A percentile compares a stretch with the other conserved stretches of the same genome.
Conservation (phyloP, 2,797 vertebrate species). For the Halcyon chelicuti region DNA sequence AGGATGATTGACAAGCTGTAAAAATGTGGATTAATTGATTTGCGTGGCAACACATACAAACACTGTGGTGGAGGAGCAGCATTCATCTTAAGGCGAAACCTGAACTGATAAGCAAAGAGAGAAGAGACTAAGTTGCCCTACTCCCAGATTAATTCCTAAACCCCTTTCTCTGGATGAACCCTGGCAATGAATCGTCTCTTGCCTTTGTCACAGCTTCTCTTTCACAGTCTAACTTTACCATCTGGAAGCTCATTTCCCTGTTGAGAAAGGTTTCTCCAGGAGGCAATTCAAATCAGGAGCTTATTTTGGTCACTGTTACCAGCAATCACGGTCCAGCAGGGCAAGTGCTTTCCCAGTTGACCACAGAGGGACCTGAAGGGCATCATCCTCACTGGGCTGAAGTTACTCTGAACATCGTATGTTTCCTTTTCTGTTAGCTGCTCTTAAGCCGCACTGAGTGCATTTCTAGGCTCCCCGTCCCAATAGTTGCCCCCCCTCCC, state of each 20-base stretch:
- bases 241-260: background rate
- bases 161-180: background rate
- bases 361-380: accelerated
- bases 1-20: background rate
- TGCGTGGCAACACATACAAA: background rate
- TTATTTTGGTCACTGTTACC: background rate
- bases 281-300: background rate
- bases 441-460: too few species aligned
- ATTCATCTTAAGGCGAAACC: background rate
- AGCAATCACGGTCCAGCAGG: background rate
- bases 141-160: background rate
- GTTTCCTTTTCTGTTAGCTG: background rate
- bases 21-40: background rate
- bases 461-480: background rate
- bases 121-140: background rate
- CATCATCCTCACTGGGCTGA: background rate
- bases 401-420: background rate
- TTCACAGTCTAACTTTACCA: background rate
- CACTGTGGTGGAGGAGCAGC: background rate
- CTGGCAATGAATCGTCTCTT: background rate
- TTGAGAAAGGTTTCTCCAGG: background rate
- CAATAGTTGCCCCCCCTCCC: background rate
- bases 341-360: background rate
- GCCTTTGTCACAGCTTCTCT: background rate
- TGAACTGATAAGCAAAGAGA: background rate